A percentile compares a stretch with the other conserved stretches of the same genome.
These are phyloP conservation scores for Microplitis demolitor DNA, from an alignment of 1,140 invertebrate genomes.

Conservation along the genomic window DNA sequence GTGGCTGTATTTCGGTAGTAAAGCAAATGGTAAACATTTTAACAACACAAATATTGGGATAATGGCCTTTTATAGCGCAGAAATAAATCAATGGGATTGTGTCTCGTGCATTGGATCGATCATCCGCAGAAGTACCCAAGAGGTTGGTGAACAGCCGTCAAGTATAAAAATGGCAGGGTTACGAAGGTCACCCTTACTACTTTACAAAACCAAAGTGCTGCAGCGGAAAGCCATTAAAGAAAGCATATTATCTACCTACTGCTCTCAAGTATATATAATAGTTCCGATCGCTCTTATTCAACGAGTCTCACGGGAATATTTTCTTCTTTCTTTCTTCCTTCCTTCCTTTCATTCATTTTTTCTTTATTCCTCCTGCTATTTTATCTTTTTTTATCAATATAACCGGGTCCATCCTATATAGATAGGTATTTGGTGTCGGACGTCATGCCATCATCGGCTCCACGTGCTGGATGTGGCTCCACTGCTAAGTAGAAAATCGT, in stretches of 20 bases:
- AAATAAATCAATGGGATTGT: neutral
- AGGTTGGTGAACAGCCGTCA: neutral
- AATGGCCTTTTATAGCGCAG: neutral
- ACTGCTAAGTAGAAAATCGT: conserved; percentile 36
- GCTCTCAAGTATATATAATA: neutral
- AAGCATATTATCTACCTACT: conserved; percentile 19
- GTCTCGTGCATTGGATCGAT: neutral
- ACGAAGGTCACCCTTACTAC: conserved; percentile 4
- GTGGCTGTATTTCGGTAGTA: too few species aligned
- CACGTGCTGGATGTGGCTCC: neutral
- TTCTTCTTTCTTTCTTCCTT: neutral
- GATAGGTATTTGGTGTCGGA: conserved; percentile 1
- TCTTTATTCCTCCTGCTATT: neutral
- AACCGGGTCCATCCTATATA: neutral
- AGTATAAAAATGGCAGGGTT: neutral
- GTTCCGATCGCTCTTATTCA: neutral
- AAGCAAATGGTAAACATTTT: too few species aligned
- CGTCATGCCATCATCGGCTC: neutral
- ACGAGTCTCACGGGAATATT: conserved; percentile 1
- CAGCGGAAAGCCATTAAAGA: conserved; percentile 21
- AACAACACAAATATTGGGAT: too few species aligned
- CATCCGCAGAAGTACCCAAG: neutral
- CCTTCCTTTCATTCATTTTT: neutral
- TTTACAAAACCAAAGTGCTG: neutral
- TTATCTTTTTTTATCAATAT: neutral